Conservation (phyloP, 2,888 invertebrate genomes). For the Orthosia gracilis region DNA sequence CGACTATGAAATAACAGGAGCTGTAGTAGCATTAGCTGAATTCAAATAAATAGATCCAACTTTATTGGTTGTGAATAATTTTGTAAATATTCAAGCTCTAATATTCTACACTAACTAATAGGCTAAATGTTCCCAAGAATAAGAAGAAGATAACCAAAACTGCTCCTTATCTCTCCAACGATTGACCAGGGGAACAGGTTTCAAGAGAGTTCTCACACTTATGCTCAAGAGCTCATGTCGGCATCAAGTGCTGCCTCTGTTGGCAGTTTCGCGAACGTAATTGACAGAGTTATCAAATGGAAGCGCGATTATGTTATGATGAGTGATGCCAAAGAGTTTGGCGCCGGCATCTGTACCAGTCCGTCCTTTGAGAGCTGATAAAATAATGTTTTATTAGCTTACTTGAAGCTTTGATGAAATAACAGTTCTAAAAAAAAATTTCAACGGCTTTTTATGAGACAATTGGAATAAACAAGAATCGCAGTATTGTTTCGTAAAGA, state of each 20-base stretch:
- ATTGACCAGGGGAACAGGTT: conserved; percentile 30
- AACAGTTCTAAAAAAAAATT: too few species aligned
- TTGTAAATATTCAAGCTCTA: too few species aligned
- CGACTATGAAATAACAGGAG: neutral
- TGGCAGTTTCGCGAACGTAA: conserved; percentile 52
- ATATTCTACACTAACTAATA: too few species aligned
- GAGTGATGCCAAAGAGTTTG: conserved; percentile 16
- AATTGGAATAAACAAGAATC: too few species aligned
- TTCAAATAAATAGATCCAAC: neutral
- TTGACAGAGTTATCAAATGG: conserved; percentile 56
- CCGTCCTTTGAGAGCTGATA: neutral
- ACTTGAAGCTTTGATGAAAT: too few species aligned
- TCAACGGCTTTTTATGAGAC: too few species aligned
- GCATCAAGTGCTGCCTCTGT: conserved; percentile 54
- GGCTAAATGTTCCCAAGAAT: neutral
- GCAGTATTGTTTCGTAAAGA: too few species aligned
- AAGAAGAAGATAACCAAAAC: neutral
- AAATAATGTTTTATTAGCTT: neutral
- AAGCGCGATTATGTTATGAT: conserved; percentile 43
- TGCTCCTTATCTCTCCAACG: neutral
- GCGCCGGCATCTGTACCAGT: conserved; percentile 18
- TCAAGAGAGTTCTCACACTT: conserved; percentile 60
- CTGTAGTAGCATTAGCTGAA: neutral
- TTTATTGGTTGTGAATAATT: too few species aligned
- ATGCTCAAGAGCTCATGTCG: conserved; percentile 58